These are phyloP conservation scores for Neotoma lepida DNA, from an alignment of 2,113 vertebrate genomes.

Conservation along the genomic window DNA sequence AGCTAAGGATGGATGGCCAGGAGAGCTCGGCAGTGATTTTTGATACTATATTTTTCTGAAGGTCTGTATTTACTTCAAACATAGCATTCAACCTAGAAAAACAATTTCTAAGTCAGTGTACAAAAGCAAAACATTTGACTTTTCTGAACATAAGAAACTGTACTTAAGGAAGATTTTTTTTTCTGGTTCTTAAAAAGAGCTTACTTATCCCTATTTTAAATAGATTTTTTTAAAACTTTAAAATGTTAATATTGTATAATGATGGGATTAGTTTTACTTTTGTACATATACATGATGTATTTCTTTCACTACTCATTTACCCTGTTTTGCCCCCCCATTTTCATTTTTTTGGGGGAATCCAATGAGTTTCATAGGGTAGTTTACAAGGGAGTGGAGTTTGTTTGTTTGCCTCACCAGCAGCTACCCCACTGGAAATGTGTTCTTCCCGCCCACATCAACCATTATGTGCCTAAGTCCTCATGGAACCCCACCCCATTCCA, in stretches of 20 bases:
- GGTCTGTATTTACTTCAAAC: conserved; percentile 98
- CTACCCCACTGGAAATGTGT: not conserved
- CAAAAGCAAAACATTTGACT: conserved; percentile 30
- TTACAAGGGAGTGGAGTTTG: not conserved
- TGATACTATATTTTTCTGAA: conserved; percentile 94
- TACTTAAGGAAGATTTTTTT: conserved; percentile 42
- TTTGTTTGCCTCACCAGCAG: no score
- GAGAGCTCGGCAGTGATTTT: conserved; percentile 92
- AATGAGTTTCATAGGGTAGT: not conserved
- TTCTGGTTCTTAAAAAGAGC: conserved; percentile 9
- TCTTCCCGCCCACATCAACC: not conserved
- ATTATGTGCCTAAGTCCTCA: not conserved
- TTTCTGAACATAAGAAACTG: conserved; percentile 37
- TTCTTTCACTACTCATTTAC: not conserved
- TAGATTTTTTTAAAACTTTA: not conserved
- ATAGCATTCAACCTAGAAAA: conserved; percentile 88
- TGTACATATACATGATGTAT: not conserved
- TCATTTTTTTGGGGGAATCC: not conserved
- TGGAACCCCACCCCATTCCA: not conserved
- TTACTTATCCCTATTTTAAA: conserved; percentile 15
- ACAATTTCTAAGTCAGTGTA: conserved; percentile 55
- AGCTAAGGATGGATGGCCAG: conserved; percentile 95
- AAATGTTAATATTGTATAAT: not conserved
- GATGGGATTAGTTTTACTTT: not conserved
- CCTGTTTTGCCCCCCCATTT: not conserved